phyloP scores from a whole-genome alignment of 1,140 invertebrate genomes.

The Lordiphosa clarofinis region DNA sequence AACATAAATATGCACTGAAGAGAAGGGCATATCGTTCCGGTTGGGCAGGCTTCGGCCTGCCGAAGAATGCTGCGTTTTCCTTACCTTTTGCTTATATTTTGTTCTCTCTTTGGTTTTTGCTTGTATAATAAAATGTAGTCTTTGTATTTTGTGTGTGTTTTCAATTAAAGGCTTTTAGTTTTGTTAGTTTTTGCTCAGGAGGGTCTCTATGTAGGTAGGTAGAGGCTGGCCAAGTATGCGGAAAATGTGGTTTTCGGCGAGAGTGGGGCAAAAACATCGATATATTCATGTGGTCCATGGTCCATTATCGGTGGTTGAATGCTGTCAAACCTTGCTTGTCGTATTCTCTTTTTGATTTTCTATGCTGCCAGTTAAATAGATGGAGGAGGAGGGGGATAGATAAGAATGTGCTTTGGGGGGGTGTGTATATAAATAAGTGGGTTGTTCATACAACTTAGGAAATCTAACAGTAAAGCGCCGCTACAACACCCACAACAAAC shows the following conservation, averaged over 20 bases:
- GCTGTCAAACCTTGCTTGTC: constrained; percentile 14
- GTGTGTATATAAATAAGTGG: too few relatives aligned
- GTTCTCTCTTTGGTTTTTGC: constrained; percentile 1
- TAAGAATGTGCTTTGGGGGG: too few relatives aligned
- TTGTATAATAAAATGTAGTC: constrained; percentile 46
- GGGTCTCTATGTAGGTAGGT: constrained; percentile 18
- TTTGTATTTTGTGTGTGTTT: constrained; percentile 32
- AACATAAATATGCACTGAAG: constrained; percentile 8
- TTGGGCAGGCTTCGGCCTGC: constrained; percentile 39
- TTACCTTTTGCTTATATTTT: neutral
- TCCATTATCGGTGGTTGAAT: constrained; percentile 45
- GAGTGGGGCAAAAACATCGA: too few relatives aligned
- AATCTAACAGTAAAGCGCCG: too few relatives aligned
- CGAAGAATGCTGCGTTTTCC: constrained; percentile 44
- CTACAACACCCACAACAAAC: too few relatives aligned
- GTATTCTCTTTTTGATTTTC: constrained; percentile 4
- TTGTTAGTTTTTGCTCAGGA: constrained; percentile 22
- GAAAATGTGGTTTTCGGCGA: too few relatives aligned
- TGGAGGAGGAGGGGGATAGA: too few relatives aligned
- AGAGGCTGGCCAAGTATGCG: constrained; percentile 4
- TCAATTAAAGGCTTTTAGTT: constrained; percentile 33
- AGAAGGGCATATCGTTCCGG: constrained; percentile 8
- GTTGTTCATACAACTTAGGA: too few relatives aligned
- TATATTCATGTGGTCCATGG: constrained; percentile 6
- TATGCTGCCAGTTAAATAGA: too few relatives aligned